A percentile compares a stretch with the other conserved stretches of the same genome.
Evolutionary conservation across 2,797 vertebrate species (phyloP).

Genomic region (Aselliscus stoliczkanus): DNA sequence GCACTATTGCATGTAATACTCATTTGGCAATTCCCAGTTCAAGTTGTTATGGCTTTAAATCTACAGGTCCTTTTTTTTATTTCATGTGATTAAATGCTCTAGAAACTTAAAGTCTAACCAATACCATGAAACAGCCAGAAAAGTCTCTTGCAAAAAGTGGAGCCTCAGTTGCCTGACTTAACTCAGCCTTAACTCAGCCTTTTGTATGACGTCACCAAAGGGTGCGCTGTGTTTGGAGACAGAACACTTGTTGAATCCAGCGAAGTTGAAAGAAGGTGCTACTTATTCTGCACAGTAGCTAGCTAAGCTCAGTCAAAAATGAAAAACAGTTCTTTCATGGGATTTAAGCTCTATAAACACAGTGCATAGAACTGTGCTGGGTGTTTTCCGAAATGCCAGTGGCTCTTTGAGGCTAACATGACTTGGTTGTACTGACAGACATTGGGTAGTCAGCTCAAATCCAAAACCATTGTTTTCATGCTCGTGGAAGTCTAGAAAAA

Average conservation of each 20-base stretch:
- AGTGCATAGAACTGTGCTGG: neutral
- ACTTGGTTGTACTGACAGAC: neutral
- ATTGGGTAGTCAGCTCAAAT: neutral
- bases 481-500: neutral
- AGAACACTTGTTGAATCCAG: neutral
- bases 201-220: neutral
- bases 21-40: neutral
- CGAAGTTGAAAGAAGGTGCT: neutral
- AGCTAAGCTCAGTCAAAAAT: slow-evolving; percentile 26
- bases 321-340: neutral
- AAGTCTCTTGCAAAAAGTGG: neutral
- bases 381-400: slow-evolving; percentile 33
- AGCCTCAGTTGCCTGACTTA: neutral
- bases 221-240: neutral
- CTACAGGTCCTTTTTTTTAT: neutral
- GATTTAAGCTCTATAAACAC: slow-evolving; percentile 13
- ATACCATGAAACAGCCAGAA: neutral
- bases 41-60: neutral
- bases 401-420: slow-evolving; percentile 22
- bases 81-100: neutral
- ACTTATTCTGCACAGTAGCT: neutral
- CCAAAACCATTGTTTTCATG: neutral
- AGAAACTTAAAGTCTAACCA: neutral
- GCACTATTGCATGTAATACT: neutral
- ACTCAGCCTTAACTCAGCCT: neutral